These are phyloP conservation scores for Drosophila nikananu DNA, from an alignment of 1,140 invertebrate genomes.

Conservation along the genomic window DNA sequence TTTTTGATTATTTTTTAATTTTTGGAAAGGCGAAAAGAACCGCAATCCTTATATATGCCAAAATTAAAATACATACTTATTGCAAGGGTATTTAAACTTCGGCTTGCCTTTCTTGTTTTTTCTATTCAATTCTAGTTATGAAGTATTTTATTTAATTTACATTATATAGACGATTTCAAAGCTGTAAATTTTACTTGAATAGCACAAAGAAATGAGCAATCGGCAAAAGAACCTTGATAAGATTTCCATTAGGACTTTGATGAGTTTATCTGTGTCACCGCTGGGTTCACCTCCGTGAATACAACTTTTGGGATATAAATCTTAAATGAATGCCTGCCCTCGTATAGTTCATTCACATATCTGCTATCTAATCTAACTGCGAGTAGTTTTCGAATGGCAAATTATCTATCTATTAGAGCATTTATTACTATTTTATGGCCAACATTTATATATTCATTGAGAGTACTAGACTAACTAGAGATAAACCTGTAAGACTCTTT, in stretches of 20 bases:
- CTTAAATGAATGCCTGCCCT: not conserved
- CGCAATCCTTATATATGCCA: no score
- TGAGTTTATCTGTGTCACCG: not conserved
- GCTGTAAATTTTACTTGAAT: not conserved
- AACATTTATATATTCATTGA: not conserved
- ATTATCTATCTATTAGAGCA: conserved; percentile 12
- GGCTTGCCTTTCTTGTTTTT: no score
- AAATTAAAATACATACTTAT: no score
- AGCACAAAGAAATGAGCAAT: not conserved
- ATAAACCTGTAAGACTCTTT: conserved; percentile 7
- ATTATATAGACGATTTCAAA: not conserved
- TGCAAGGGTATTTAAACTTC: no score
- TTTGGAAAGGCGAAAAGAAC: no score
- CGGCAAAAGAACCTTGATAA: not conserved
- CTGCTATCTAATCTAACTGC: conserved; percentile 16
- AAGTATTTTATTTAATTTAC: not conserved
- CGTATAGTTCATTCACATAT: conserved; percentile 12
- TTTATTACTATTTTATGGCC: conserved; percentile 12
- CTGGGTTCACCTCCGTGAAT: not conserved
- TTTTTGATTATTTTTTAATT: no score
- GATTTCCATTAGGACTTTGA: not conserved
- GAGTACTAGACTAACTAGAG: not conserved
- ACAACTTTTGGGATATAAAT: not conserved
- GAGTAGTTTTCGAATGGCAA: conserved; percentile 5
- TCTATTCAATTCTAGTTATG: not conserved